Evolutionary conservation across 2,888 invertebrate genomes (phyloP).

Genomic region (Scelioninae gen. 1): DNA sequence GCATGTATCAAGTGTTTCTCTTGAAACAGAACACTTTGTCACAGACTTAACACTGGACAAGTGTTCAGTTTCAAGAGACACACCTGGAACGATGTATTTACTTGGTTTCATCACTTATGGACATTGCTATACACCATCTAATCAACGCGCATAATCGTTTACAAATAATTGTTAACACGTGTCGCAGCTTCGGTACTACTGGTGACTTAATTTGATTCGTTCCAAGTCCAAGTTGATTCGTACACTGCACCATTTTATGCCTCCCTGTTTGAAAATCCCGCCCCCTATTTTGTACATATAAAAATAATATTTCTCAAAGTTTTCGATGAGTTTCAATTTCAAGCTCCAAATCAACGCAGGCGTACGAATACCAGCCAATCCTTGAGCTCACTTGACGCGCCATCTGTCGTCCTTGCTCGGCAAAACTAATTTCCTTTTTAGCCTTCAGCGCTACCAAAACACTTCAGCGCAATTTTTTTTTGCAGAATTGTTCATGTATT

Average conservation of each 20-base stretch:
- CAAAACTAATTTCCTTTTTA: no score
- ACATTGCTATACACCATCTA: slow-evolving; percentile 70
- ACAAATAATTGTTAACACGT: slow-evolving; percentile 67
- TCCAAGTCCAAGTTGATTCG: slow-evolving; percentile 13
- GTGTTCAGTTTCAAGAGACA: no score
- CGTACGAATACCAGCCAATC: slow-evolving; percentile 5
- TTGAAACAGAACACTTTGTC: no score
- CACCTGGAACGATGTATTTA: slow-evolving; percentile 31
- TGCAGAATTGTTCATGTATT: no score
- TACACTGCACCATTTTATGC: slow-evolving; percentile 4
- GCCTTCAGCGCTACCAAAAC: no score
- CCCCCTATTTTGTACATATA: slow-evolving; percentile 3
- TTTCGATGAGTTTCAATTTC: background rate
- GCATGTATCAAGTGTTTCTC: no score
- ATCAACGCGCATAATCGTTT: slow-evolving; percentile 70
- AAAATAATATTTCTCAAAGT: slow-evolving; percentile 28
- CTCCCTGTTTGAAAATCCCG: no score
- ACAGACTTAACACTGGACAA: no score
- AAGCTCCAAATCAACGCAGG: slow-evolving; percentile 15
- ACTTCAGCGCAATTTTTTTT: no score
- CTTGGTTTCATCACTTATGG: slow-evolving; percentile 62
- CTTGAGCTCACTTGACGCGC: no score
- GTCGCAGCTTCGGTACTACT: slow-evolving; percentile 59
- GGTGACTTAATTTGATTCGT: slow-evolving; percentile 1
- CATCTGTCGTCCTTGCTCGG: background rate